These are phyloP conservation scores for Morone saxatilis DNA, from an alignment of 2,113 vertebrate genomes.

Conservation along the genomic window DNA sequence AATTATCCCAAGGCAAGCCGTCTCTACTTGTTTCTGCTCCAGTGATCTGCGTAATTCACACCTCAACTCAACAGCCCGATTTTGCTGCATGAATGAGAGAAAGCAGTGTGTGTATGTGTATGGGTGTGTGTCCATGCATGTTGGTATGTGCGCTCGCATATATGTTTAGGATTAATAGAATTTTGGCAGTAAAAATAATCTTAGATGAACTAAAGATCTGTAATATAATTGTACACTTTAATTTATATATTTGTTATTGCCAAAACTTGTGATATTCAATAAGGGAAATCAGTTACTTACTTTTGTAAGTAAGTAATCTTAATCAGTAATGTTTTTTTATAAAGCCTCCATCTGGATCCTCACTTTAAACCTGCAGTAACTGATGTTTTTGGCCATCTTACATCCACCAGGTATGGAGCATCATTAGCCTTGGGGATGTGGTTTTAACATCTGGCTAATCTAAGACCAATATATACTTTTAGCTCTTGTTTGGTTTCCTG, in stretches of 20 bases:
- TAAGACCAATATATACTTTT: neutral
- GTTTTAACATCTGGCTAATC: neutral
- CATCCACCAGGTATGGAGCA: neutral
- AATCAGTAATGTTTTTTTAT: conserved; percentile 6
- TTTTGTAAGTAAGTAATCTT: neutral
- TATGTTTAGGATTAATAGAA: neutral
- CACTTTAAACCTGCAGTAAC: neutral
- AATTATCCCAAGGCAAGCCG: conserved; percentile 73
- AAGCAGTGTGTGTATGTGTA: conserved; percentile 8
- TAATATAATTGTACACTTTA: neutral
- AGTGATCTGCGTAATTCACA: conserved; percentile 81
- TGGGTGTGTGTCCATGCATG: conserved; percentile 6
- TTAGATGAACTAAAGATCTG: neutral
- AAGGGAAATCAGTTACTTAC: neutral
- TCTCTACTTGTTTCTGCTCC: conserved; percentile 78
- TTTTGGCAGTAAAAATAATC: neutral
- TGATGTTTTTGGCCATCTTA: neutral
- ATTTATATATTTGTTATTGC: neutral
- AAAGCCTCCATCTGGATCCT: conserved; percentile 1
- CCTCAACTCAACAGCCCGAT: conserved; percentile 63
- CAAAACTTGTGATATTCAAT: neutral
- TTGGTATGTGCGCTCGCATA: neutral
- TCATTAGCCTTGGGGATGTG: neutral
- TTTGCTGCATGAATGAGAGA: conserved; percentile 50
- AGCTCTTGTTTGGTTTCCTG: neutral